Evolutionary conservation across 2,113 vertebrate species (phyloP).

Genomic region (Spea multiplicata): DNA sequence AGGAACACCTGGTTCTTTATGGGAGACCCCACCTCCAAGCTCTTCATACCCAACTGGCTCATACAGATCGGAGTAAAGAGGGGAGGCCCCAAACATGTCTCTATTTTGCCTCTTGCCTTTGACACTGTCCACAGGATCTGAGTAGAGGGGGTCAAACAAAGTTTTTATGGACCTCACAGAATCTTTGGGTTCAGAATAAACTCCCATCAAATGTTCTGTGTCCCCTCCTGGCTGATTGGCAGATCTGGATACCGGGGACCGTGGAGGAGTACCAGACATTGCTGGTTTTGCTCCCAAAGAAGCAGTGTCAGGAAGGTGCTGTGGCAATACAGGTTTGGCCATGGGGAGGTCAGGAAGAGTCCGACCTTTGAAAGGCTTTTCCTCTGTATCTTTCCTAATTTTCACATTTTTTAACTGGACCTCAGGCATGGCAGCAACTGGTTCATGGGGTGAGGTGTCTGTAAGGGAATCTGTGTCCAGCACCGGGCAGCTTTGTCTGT

Average conservation of each 20-base stretch:
- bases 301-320: slow-evolving; percentile 2
- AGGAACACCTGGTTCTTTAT: slow-evolving; percentile 38
- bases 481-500: slow-evolving; percentile 62
- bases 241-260: slow-evolving; percentile 58
- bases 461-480: slow-evolving; percentile 61
- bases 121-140: slow-evolving; percentile 82
- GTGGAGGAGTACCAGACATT: slow-evolving; percentile 50
- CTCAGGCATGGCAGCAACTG: neutral
- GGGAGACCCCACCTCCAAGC: slow-evolving; percentile 42
- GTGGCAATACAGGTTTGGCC: neutral
- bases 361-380: slow-evolving; percentile 65
- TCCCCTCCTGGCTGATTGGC: slow-evolving; percentile 44
- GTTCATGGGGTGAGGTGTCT: neutral
- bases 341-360: slow-evolving; percentile 60
- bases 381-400: slow-evolving; percentile 44
- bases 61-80: slow-evolving; percentile 67
- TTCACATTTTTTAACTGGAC: neutral
- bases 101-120: accelerated
- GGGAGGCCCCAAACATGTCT: slow-evolving; percentile 50
- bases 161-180: slow-evolving; percentile 66
- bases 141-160: slow-evolving; percentile 75
- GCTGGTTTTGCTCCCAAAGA: slow-evolving; percentile 44
- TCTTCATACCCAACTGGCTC: slow-evolving; percentile 66
- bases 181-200: slow-evolving; percentile 91
- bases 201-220: slow-evolving; percentile 55